phyloP scores from a whole-genome alignment of 2,113 vertebrate genomes.

The Tychaedon coryphoeus region DNA sequence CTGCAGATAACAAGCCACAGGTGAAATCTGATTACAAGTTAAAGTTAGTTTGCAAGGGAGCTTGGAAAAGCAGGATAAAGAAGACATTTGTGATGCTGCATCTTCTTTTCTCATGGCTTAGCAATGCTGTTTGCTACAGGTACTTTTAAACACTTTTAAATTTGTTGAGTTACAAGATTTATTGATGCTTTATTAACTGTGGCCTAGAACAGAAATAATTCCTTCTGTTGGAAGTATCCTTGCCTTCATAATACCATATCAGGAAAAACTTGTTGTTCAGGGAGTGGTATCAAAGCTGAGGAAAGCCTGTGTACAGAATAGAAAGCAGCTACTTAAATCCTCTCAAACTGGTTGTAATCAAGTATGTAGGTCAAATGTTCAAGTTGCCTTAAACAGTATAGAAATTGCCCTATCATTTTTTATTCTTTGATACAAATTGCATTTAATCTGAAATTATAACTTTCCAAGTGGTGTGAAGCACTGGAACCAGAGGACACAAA shows the following conservation, averaged over 20 bases:
- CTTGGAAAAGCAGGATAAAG: not conserved
- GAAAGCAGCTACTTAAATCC: not conserved
- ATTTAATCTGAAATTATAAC: not conserved
- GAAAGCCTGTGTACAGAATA: not conserved
- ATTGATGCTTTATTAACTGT: not conserved
- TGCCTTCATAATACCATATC: not conserved
- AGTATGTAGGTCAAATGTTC: not conserved
- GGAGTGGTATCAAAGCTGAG: not conserved
- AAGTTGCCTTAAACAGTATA: not conserved
- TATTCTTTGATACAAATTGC: not conserved
- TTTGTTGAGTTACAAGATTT: not conserved
- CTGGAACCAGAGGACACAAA: not conserved
- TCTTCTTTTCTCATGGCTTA: not conserved
- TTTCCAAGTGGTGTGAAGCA: rapidly evolving
- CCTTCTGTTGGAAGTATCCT: not conserved
- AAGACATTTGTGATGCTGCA: not conserved
- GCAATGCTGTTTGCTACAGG: not conserved
- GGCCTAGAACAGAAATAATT: not conserved
- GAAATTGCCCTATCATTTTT: rapidly evolving
- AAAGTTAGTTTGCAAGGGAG: not conserved
- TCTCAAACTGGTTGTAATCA: not conserved
- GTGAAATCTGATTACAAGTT: not conserved
- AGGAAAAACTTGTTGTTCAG: not conserved
- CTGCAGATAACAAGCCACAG: not conserved
- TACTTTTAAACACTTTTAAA: not conserved